Evolutionary conservation across 1,140 invertebrate genomes (phyloP), one percentile per base, ranked within the genome.

Genomic region (Drosophila willistoni): DNA sequence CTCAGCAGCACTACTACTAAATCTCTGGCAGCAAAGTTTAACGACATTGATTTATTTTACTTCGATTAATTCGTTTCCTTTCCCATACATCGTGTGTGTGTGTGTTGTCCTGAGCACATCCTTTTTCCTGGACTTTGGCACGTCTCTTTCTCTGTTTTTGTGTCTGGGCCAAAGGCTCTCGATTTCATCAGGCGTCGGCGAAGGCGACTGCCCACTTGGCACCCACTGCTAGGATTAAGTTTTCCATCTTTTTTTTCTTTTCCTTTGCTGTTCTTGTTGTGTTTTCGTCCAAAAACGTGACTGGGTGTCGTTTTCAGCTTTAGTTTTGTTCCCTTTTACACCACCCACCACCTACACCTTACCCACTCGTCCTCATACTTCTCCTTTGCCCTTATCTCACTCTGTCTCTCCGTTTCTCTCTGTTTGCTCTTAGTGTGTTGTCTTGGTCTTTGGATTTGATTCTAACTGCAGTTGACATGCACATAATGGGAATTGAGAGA

Each of bases 31-130:
- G 55, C 42, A 72, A 90, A 82, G 76, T 81, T 84, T 84, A 82
- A 85, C 73, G 89, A 91, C 89, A 83, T 91, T 91, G 89, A 91
- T 91, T 91, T 91, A 91, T 91, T 91, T 91, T 68, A 91, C 76
- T 91, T 91, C 89, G 89, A 91, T 91, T 91, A 91, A 91, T 91
- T 86, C 77, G 79, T 90, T 91, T 85, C 71, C 69, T 71, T 60
- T 54, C 29, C 29, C 29, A 29, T 54, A 29, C 19, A 36, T 33
- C 2, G 34, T 59, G 13, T 29, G 14, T 39, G 59, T 39, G 19
- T 54, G 29, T 77, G 42, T 71, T 42, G 34, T 51, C 44, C 44
- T 51, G 44, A 19, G 44, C 44, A 22, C 44, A 76, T 76, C 64
- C 71, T 71, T 69, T 64, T 64, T 64, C 62, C 69, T 54, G 83